Percentiles rank a stretch among this genome's conserved stretches.
phyloP scores from a whole-genome alignment of 2,888 invertebrate species.

The Drosophila mulleri region DNA sequence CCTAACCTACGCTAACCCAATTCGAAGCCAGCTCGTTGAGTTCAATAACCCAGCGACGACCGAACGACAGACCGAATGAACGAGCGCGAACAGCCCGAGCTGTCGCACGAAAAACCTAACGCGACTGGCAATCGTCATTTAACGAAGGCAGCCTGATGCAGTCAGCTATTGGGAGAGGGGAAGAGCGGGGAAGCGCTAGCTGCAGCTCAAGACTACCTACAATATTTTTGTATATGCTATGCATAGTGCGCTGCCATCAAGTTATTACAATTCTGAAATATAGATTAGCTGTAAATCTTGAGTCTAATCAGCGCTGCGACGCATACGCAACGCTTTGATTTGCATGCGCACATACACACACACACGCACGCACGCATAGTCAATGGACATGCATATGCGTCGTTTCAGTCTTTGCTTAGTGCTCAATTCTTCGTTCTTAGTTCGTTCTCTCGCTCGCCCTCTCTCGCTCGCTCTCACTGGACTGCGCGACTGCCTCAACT shows the following conservation, averaged over 20 bases:
- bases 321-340: conserved; percentile 54
- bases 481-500: conserved; percentile 75
- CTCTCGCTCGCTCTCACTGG: conserved; percentile 24
- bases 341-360: conserved; percentile 28
- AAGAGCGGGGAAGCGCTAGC: not conserved
- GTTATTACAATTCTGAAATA: conserved; percentile 68
- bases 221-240: conserved; percentile 31
- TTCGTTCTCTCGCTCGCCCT: not conserved
- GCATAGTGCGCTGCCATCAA: conserved; percentile 10
- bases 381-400: conserved; percentile 13
- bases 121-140: conserved; percentile 46
- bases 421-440: conserved; percentile 24
- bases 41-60: conserved; percentile 67
- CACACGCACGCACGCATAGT: not conserved
- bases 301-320: conserved; percentile 64
- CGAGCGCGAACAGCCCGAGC: conserved; percentile 4
- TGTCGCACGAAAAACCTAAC: conserved; percentile 20
- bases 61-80: too few species aligned
- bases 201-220: conserved; percentile 29
- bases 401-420: conserved; percentile 28
- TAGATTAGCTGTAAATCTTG: conserved; percentile 79
- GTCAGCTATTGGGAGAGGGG: too few species aligned
- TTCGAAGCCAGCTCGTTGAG: conserved; percentile 67
- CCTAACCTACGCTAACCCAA: conserved; percentile 80
- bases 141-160: conserved; percentile 11